Evolutionary conservation across 2,797 vertebrate species (phyloP), one percentile per base, ranked within the genome.

Genomic region (Champsocephalus esox): DNA sequence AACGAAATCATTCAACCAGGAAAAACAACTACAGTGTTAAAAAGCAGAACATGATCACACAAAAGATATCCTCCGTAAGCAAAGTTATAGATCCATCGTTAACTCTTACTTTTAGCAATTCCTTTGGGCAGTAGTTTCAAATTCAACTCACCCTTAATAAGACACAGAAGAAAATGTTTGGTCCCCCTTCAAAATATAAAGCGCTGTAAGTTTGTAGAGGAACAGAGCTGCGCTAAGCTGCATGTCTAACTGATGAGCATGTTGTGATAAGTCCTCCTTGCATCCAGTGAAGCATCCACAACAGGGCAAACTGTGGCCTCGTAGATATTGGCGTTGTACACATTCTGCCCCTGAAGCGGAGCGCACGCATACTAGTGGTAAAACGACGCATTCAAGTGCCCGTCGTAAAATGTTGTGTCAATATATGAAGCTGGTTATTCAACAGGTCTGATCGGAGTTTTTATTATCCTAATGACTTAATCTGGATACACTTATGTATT

Each of bases 61-160:
- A 73, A 24, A 77, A 66, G 32, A 49, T 32, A 67, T 55, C 69
- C 51, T 81, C 65, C 82, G 55, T 67, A 24, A 73, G 65, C 41
- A 87, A 75, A 85, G 62, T 73, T 44, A 87, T 1, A 81, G 61
- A 74, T 83, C 44, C 28, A 59, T 66, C 44, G 59, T 62, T 28
- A 59, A 82, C 46, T 78, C 48, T 82, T 60, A 50, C 56, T 34
- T 10, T 43, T 34, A 77, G 60, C 28, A 69, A 70, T 21, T 24
- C 28, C 6, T 46, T 34, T 34, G 9, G n/a, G 50, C 13, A 81
- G 59, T 49, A 57, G 71, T 28, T 65, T 58, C 10, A 75, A 83
- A 55, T 61, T 79, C 56, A 65, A 92, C 92, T 93, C 86, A 94
- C 93, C 93, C 81, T 87, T 77, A 83, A 56, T 78, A 66, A 84